A percentile compares a stretch with the other conserved stretches of the same genome.
phyloP scores from a whole-genome alignment of 2,888 invertebrate genomes.

The Cloeon dipterum region DNA sequence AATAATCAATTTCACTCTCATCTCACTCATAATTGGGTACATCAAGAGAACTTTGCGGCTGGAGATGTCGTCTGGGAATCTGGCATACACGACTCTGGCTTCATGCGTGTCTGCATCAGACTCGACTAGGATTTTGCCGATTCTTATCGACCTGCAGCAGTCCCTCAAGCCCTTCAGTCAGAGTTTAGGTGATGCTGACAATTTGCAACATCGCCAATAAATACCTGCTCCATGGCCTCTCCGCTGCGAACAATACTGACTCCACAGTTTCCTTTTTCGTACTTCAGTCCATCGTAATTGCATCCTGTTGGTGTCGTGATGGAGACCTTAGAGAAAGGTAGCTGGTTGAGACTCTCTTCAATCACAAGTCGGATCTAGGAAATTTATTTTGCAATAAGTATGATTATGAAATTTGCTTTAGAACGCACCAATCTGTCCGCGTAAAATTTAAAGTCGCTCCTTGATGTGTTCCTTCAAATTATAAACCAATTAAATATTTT shows the following conservation, averaged over 20 bases:
- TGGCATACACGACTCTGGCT: conserved; percentile 89
- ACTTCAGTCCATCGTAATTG: conserved; percentile 76
- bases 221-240: conserved; percentile 85
- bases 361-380: conserved; percentile 75
- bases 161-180: conserved; percentile 51
- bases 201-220: too few species aligned
- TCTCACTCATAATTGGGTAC: conserved; percentile 95
- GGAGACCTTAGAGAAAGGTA: conserved; percentile 77
- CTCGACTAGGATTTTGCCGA: conserved; percentile 94
- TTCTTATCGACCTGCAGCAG: conserved; percentile 93
- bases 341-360: conserved; percentile 90
- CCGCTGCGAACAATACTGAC: conserved; percentile 74
- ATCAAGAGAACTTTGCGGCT: conserved; percentile 73
- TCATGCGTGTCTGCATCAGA: conserved; percentile 91
- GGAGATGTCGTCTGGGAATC: conserved; percentile 90
- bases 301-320: conserved; percentile 87
- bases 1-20: conserved; percentile 3
- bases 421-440: conserved; percentile 87
- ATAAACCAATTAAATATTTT: conserved; percentile 7
- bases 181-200: neutral
- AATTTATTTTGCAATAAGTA: conserved; percentile 3
- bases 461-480: conserved; percentile 54
- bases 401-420: conserved; percentile 13
- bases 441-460: conserved; percentile 96
- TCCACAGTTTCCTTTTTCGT: conserved; percentile 94